Conservation (phyloP, 2,888 invertebrate genomes). For the Agriotes lineatus region DNA sequence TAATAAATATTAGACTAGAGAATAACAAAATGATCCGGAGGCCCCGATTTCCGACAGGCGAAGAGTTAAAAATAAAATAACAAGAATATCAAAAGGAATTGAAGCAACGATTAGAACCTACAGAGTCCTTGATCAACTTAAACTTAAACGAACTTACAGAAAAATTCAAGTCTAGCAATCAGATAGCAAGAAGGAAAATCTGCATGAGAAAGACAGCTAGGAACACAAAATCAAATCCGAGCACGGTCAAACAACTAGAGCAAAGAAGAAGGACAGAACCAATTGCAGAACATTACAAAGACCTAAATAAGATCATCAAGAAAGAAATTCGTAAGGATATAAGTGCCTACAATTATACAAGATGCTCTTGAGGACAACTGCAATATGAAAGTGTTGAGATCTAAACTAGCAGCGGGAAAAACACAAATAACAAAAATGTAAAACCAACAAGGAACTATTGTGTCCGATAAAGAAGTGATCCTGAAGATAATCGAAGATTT, state of each 20-base stretch:
- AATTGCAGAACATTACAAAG: neutral
- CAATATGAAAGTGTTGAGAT: slow-evolving; percentile 1
- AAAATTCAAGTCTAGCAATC: too few species aligned
- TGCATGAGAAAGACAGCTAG: too few species aligned
- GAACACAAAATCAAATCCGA: too few species aligned
- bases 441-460: neutral
- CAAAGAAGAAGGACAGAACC: neutral
- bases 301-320: neutral
- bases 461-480: neutral
- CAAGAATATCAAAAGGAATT: neutral
- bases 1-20: neutral
- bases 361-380: neutral
- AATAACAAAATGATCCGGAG: neutral
- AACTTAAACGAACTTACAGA: too few species aligned
- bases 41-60: too few species aligned
- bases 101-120: neutral
- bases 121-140: neutral
- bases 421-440: neutral
- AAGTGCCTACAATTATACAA: neutral
- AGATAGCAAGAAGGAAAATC: too few species aligned
- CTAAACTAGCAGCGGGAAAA: neutral
- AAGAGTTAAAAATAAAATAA: neutral
- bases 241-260: neutral
- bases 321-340: neutral
- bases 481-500: neutral